phyloP scores from a whole-genome alignment of 30 jellyfish, hydroid and myxozoan genomes.

The Chrysaora quinquecirrha region DNA sequence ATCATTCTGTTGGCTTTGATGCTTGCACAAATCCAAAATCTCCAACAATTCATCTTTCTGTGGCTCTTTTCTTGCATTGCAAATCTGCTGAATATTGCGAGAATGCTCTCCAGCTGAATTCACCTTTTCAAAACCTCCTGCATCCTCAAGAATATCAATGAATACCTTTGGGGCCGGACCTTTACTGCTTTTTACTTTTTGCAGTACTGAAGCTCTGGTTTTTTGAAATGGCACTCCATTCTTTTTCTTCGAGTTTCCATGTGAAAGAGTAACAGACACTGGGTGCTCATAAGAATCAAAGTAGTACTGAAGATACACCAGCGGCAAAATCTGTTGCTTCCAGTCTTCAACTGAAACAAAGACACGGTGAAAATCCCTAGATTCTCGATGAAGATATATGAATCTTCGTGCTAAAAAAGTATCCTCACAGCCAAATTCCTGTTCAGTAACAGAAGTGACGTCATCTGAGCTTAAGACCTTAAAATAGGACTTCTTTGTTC shows the following conservation, averaged over 20 bases:
- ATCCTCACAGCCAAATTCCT: slow-evolving; percentile 5
- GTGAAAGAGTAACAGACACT: slow-evolving; percentile 10
- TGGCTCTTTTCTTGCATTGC: not conserved
- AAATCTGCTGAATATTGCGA: slow-evolving; percentile 12
- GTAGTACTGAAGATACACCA: not conserved
- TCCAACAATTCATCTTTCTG: slow-evolving; percentile 11
- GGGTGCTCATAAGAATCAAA: slow-evolving; percentile 7
- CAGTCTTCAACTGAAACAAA: slow-evolving; percentile 6
- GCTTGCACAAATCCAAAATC: not conserved
- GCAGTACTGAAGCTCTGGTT: slow-evolving; percentile 8
- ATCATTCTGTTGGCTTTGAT: not conserved
- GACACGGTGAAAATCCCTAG: slow-evolving; percentile 23
- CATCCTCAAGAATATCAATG: slow-evolving; percentile 2
- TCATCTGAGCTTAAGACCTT: not conserved
- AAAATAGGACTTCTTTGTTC: not conserved
- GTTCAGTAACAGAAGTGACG: not conserved
- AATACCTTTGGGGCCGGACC: slow-evolving; percentile 7
- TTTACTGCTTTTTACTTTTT: slow-evolving; percentile 10
- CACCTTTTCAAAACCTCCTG: slow-evolving; percentile 25
- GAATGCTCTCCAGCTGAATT: slow-evolving; percentile 1
- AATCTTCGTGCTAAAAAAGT: not conserved
- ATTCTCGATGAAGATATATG: slow-evolving; percentile 9
- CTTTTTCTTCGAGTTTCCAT: slow-evolving; percentile 32
- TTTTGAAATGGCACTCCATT: slow-evolving; percentile 7
- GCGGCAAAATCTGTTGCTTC: not conserved